Conservation (phyloP, 2,797 vertebrate species). For the Spatula clypeata region DNA sequence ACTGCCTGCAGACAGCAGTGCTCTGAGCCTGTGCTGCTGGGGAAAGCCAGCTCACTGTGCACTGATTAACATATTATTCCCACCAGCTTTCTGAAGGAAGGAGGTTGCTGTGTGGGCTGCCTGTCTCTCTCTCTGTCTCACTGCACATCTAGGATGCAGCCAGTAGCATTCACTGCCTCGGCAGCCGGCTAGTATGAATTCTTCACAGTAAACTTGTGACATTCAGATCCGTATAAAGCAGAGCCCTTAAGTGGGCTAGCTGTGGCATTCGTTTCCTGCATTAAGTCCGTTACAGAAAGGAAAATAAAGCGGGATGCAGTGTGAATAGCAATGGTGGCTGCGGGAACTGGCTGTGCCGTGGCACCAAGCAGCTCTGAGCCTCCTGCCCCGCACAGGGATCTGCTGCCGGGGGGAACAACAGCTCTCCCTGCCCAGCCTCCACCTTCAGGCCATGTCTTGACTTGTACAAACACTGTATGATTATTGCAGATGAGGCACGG, state of each 20-base stretch:
- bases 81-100: background rate
- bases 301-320: background rate
- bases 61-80: rapidly evolving
- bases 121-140: background rate
- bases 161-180: background rate
- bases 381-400: background rate
- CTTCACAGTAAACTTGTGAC: background rate
- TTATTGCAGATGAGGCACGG: background rate
- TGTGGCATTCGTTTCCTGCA: background rate
- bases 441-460: background rate
- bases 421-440: background rate
- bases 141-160: background rate
- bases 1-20: background rate
- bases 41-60: background rate
- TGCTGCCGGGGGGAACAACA: background rate
- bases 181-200: background rate
- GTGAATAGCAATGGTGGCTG: background rate
- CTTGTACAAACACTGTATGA: background rate
- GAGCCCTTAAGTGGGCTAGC: background rate
- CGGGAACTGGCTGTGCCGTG: background rate
- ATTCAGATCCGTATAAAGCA: background rate
- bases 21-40: background rate
- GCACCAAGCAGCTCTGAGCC: no score
- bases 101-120: background rate
- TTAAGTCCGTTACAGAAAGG: background rate